Evolutionary conservation across 2,113 vertebrate genomes (phyloP), one percentile per base, ranked within the genome.

Genomic region (Sapayoa aenigma): DNA sequence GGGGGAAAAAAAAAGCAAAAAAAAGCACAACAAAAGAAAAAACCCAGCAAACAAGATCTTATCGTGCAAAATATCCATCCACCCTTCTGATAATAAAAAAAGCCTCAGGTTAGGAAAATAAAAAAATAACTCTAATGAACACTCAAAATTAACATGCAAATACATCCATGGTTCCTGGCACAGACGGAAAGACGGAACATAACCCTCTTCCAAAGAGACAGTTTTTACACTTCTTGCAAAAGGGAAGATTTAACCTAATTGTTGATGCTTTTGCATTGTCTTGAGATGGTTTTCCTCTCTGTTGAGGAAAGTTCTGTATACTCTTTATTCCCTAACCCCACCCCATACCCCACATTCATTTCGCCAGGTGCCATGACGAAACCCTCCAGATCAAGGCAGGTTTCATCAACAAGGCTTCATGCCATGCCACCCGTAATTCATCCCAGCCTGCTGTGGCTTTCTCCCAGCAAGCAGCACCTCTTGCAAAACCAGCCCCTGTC

Each of bases 91-190:
- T 96, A 76, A 95, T 84, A 92, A 85, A 94, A 96, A 95, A 96
- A 76, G 93, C 95, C 94, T 67, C 85, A 60, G 96, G 96, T 97
- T 89, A 97, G 92, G 94, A 96, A 97, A 97, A 96, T 80, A 94
- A 95, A 96, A 95, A 96, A 86, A 91, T 81, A 2, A n/a, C 56
- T 95, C 85, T 93, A 94, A 90, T 93, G 79, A 95, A 92, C 93
- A 72, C 76, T 94, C 73, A 92, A 93, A 94, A 94, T 96, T 96
- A 92, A 90, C 79, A 94, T 96, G 88, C 93, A 96, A 95, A 96
- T 96, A 60, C 39, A 44, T 78, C 91, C 52, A 84, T 68, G 85
- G 73, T 87, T 94, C 52, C 73, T 94, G 96, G 79, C 88, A 90
- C 41, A 52, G 53, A 78, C 1, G 7, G 73, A 75, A 74, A 78